Percentiles rank a stretch among this genome's conserved stretches.
These are phyloP conservation scores for Illadopsis cleaveri DNA, from an alignment of 2,113 vertebrate species.

Conservation along the genomic window DNA sequence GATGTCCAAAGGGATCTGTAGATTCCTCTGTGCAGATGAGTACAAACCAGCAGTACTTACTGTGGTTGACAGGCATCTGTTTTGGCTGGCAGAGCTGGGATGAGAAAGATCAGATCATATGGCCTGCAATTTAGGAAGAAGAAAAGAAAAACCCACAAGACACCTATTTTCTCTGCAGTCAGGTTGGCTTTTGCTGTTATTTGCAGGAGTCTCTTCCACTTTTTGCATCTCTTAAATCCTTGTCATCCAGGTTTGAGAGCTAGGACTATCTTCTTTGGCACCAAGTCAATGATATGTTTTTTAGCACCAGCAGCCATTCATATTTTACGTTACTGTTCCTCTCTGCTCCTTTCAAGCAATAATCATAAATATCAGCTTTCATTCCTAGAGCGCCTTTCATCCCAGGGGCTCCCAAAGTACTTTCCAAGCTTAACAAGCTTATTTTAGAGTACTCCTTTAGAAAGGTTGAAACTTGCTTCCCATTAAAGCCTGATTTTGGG, in stretches of 20 bases:
- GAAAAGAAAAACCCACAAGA: not conserved
- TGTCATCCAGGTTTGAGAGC: constrained; percentile 18
- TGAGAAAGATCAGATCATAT: not conserved
- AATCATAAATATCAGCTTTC: constrained; percentile 65
- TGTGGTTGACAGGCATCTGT: not conserved
- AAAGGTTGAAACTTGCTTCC: constrained; percentile 40
- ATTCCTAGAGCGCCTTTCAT: constrained; percentile 50
- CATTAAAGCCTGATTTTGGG: constrained; percentile 36
- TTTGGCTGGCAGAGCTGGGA: not conserved
- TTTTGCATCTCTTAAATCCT: constrained; percentile 33
- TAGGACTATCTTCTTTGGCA: constrained; percentile 27
- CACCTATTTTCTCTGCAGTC: not conserved
- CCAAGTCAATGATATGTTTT: not conserved
- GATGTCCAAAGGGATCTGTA: not conserved
- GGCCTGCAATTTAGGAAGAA: not conserved
- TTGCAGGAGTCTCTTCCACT: not conserved
- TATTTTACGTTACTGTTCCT: constrained; percentile 50
- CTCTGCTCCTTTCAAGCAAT: constrained; percentile 51
- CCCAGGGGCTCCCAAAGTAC: constrained; percentile 44
- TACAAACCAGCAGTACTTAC: not conserved
- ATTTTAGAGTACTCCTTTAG: constrained; percentile 21
- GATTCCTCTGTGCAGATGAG: not conserved
- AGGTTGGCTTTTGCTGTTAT: not conserved
- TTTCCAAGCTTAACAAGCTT: constrained; percentile 55
- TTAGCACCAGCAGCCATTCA: constrained; percentile 51